A percentile compares a stretch with the other conserved stretches of the same genome.
Evolutionary conservation across 2,797 vertebrate species (phyloP).

Genomic region (Phoebastria nigripes): DNA sequence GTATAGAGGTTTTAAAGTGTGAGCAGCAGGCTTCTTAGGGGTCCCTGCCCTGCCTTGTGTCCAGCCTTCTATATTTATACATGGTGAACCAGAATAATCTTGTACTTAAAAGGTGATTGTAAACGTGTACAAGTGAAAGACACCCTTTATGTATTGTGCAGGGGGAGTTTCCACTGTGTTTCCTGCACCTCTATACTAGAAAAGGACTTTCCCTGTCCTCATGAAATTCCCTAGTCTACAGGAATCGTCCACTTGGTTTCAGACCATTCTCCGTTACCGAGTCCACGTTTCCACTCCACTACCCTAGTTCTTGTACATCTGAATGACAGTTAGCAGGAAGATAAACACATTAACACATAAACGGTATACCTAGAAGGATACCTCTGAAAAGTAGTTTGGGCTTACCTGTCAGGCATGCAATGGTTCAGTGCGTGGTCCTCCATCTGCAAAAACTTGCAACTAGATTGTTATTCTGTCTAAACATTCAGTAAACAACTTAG

Average conservation of each 20-base stretch:
- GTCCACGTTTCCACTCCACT: fast-evolving
- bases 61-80: background rate
- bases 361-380: background rate
- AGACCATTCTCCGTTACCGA: background rate
- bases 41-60: background rate
- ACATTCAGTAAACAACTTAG: background rate
- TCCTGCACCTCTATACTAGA: background rate
- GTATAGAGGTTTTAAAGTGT: background rate
- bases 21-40: background rate
- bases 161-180: background rate
- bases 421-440: background rate
- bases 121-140: background rate
- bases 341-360: background rate
- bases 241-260: background rate
- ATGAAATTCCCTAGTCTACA: background rate
- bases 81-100: background rate
- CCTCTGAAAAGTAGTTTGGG: background rate
- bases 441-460: background rate
- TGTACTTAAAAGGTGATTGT: background rate
- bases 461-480: background rate
- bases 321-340: background rate
- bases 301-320: background rate
- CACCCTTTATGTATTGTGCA: background rate
- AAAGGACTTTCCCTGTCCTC: background rate
- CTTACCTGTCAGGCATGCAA: background rate